Evolutionary conservation across 2,888 invertebrate genomes (phyloP).

Genomic region (Xestoiulus laeticollis): DNA sequence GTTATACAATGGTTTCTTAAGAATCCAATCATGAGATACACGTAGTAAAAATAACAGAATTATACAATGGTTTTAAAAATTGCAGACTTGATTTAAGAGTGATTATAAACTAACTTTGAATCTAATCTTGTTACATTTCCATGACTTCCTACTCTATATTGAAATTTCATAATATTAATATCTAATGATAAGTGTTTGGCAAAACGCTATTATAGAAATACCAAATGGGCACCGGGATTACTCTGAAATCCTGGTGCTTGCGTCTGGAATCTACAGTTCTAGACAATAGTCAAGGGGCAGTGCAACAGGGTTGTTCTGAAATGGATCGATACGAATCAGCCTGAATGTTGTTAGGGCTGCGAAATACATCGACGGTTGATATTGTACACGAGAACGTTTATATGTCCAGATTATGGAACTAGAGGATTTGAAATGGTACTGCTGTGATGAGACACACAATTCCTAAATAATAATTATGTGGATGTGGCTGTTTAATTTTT

Average conservation of each 20-base stretch:
- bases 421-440: background rate
- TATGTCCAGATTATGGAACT: background rate
- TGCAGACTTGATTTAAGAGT: no score
- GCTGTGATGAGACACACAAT: background rate
- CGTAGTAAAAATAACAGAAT: no score
- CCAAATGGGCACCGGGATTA: background rate
- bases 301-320: background rate
- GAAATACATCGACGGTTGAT: background rate
- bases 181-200: background rate
- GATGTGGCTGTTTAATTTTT: background rate
- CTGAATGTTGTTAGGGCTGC: background rate
- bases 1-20: no score
- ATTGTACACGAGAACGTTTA: background rate
- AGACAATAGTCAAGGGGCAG: background rate
- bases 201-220: background rate
- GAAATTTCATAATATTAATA: no score
- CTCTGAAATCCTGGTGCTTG: background rate
- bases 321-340: background rate
- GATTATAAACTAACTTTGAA: no score
- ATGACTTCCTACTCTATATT: no score
- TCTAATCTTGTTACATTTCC: background rate
- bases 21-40: no score
- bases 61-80: no score
- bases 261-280: background rate
- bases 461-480: background rate